phyloP scores from a whole-genome alignment of 2,797 vertebrate species.

The Eremophila alpestris region DNA sequence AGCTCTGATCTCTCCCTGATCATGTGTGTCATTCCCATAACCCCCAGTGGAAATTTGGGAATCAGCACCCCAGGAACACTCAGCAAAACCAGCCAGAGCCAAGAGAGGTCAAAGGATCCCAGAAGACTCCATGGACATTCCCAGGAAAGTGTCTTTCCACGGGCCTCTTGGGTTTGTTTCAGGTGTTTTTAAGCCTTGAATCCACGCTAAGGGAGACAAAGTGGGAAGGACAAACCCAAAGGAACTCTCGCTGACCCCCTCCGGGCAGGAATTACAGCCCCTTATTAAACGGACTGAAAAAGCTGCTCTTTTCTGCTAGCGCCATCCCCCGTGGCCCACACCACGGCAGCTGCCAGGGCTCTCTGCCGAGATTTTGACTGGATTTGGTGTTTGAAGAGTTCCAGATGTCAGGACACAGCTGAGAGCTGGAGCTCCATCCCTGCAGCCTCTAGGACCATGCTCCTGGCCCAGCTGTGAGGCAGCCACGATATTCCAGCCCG shows the following conservation, averaged over 20 bases:
- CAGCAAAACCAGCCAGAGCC: not conserved
- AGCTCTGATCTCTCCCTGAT: not conserved
- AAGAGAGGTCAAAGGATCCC: not conserved
- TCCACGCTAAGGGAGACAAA: not conserved
- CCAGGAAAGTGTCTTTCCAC: not conserved
- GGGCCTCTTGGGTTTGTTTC: not conserved
- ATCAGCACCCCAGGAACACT: not conserved
- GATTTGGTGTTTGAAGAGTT: conserved; percentile 6
- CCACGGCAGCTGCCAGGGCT: conserved; percentile 7
- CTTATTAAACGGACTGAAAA: not conserved
- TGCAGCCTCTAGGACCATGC: not conserved
- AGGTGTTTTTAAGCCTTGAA: not conserved
- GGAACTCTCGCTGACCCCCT: not conserved
- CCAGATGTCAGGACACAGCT: not conserved
- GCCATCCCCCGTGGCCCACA: not conserved
- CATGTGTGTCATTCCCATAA: not conserved
- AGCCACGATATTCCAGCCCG: not conserved
- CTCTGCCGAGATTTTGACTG: not conserved
- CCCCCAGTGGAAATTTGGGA: not conserved
- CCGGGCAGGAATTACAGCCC: not conserved
- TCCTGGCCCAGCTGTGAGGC: not conserved
- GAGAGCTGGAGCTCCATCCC: not conserved
- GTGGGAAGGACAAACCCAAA: not conserved
- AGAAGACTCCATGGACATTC: not conserved
- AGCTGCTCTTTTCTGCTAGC: not conserved